Percentiles rank a stretch among this genome's conserved stretches.
Conservation (phyloP, 2,888 invertebrate species). For the Drosophila anomelani region DNA sequence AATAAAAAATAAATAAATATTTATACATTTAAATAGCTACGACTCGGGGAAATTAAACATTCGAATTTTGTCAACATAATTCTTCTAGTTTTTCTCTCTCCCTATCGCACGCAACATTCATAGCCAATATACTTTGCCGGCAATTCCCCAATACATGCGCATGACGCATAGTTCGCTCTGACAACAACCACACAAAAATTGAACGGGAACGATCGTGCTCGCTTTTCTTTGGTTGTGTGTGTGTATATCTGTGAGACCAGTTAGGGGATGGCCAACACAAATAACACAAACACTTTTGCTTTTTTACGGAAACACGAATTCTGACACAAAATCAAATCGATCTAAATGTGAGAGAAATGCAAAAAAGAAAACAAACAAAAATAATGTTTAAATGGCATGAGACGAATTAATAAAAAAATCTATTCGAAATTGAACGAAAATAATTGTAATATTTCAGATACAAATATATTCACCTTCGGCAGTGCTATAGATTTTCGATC, state of each 20-base stretch:
- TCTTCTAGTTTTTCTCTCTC: conserved; percentile 2
- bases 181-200: conserved; percentile 35
- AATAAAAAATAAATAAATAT: neutral
- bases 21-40: neutral
- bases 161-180: conserved; percentile 23
- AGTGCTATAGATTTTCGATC: neutral
- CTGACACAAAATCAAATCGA: conserved; percentile 2
- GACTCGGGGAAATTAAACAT: conserved; percentile 3
- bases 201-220: conserved; percentile 59
- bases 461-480: conserved; percentile 61
- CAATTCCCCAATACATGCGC: neutral
- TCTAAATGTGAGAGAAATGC: conserved; percentile 23
- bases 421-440: neutral
- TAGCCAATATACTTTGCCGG: conserved; percentile 4
- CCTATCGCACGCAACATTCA: conserved; percentile 13
- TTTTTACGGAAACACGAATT: conserved; percentile 1
- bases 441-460: conserved; percentile 15
- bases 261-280: conserved; percentile 6
- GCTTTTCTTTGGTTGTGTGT: neutral
- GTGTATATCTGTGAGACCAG: conserved; percentile 1
- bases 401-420: neutral
- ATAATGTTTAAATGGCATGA: conserved; percentile 1
- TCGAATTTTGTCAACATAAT: conserved; percentile 1
- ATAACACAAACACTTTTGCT: neutral
- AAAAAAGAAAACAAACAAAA: conserved; percentile 13